A percentile compares a stretch with the other conserved stretches of the same genome.
phyloP scores from a whole-genome alignment of 2,888 invertebrate species.

The Scrobipalpa atriplicella region DNA sequence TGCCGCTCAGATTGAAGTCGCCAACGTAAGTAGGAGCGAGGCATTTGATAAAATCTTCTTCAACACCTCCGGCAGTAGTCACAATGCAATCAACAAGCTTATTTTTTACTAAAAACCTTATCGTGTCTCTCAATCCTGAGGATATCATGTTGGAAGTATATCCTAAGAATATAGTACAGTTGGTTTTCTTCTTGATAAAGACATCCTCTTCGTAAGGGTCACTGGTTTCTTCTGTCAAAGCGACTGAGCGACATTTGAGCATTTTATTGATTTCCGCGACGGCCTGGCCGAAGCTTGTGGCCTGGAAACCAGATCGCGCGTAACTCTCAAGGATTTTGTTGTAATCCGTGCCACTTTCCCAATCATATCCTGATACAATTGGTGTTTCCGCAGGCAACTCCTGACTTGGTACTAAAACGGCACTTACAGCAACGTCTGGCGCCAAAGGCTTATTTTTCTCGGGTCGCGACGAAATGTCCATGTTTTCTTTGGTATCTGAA shows the following conservation, averaged over 20 bases:
- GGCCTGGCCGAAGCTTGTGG: slow-evolving; percentile 96
- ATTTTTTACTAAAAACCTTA: slow-evolving; percentile 86
- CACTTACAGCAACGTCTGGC: slow-evolving; percentile 84
- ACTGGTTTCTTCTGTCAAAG: slow-evolving; percentile 85
- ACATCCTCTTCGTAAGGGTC: slow-evolving; percentile 89
- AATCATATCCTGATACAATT: slow-evolving; percentile 94
- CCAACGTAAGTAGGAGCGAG: slow-evolving; percentile 97
- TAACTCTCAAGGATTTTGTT: slow-evolving; percentile 91
- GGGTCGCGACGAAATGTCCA: slow-evolving; percentile 55
- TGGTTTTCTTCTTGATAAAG: slow-evolving; percentile 88
- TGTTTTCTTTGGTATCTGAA: slow-evolving; percentile 35
- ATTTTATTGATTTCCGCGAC: slow-evolving; percentile 96
- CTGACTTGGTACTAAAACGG: slow-evolving; percentile 88
- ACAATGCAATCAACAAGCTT: slow-evolving; percentile 97
- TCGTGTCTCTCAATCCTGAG: slow-evolving; percentile 95
- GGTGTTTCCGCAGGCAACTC: slow-evolving; percentile 86
- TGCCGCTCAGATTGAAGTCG: slow-evolving; percentile 93
- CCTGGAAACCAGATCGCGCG: slow-evolving; percentile 96
- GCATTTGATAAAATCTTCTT: slow-evolving; percentile 99
- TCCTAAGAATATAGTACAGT: slow-evolving; percentile 98
- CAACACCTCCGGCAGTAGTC: slow-evolving; percentile 98
- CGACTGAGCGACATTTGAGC: slow-evolving; percentile 88
- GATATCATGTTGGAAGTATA: slow-evolving; percentile 99
- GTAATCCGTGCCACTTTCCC: slow-evolving; percentile 94
- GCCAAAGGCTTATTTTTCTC: slow-evolving; percentile 57